Percentiles rank a stretch among this genome's conserved stretches.
phyloP scores from a whole-genome alignment of 1,140 invertebrate species.

The Drosophila setifemur region DNA sequence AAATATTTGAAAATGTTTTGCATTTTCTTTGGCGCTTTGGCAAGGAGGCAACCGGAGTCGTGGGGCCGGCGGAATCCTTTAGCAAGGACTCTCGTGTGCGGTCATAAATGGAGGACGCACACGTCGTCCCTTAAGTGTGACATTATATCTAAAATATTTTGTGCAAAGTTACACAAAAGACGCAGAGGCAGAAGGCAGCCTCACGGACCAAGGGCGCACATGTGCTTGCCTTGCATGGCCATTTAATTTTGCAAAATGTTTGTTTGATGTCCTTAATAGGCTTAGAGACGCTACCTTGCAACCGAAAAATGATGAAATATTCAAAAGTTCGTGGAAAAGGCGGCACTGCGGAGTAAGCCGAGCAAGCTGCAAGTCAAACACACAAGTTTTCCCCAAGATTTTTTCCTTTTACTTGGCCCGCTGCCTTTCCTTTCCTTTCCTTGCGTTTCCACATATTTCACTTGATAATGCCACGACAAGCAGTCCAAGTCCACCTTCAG shows the following conservation, averaged over 20 bases:
- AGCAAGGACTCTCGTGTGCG: conserved; percentile 40
- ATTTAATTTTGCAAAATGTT: conserved; percentile 81
- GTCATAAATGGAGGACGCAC: conserved; percentile 64
- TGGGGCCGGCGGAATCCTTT: conserved; percentile 30
- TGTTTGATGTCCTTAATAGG: conserved; percentile 81
- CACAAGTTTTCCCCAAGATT: conserved; percentile 61
- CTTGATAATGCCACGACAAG: conserved; percentile 49
- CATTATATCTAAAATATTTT: conserved; percentile 80
- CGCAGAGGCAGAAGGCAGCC: background rate
- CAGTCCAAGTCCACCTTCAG: conserved; percentile 25
- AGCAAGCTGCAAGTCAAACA: conserved; percentile 77
- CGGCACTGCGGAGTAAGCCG: conserved; percentile 14
- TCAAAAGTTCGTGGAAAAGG: conserved; percentile 60
- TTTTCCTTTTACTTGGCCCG: conserved; percentile 12
- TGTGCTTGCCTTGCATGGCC: conserved; percentile 78
- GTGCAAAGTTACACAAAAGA: conserved; percentile 75
- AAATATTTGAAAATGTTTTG: conserved; percentile 80
- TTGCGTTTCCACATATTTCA: conserved; percentile 47
- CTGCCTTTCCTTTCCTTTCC: background rate
- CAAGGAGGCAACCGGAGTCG: conserved; percentile 1
- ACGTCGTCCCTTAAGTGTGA: conserved; percentile 76
- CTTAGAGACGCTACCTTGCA: conserved; percentile 63
- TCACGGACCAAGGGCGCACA: conserved; percentile 24
- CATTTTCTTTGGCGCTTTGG: conserved; percentile 58
- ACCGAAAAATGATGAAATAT: conserved; percentile 71